phyloP scores from a whole-genome alignment of 2,797 vertebrate species.

The Cheirogaleus major region DNA sequence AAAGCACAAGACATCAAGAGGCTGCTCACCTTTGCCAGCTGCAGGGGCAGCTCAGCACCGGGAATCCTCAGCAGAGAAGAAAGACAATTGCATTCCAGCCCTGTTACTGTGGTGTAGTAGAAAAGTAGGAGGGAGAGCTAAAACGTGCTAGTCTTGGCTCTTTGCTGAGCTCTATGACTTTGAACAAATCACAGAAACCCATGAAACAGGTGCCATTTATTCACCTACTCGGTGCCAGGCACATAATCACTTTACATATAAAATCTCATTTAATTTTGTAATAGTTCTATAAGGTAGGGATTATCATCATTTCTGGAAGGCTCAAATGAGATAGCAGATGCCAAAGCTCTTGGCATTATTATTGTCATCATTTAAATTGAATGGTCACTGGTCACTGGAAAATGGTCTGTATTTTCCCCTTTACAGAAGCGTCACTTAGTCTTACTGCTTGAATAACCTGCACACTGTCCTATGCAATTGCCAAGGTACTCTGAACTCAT shows the following conservation, averaged over 20 bases:
- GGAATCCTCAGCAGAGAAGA: not conserved
- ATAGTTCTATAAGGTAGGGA: not conserved
- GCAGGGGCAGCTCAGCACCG: not conserved
- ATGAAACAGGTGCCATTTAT: not conserved
- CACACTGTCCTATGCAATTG: not conserved
- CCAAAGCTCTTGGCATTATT: not conserved
- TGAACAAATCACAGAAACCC: not conserved
- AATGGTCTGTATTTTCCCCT: not conserved
- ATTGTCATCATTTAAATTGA: not conserved
- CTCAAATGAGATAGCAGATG: not conserved
- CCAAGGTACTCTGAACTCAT: not conserved
- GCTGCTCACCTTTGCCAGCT: not conserved
- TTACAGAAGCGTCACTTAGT: not conserved
- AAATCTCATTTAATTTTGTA: not conserved
- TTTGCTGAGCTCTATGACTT: not conserved
- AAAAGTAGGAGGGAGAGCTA: not conserved
- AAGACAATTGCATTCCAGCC: not conserved
- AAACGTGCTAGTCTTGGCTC: not conserved
- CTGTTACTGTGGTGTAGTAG: not conserved
- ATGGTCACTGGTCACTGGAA: not conserved
- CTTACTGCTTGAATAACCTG: not conserved
- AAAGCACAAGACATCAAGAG: slow-evolving; percentile 17
- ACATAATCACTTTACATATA: not conserved
- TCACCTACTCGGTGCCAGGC: not conserved
- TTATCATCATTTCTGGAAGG: not conserved